Evolutionary conservation across 2,113 vertebrate species (phyloP).

Genomic region (Stegostoma tigrinum): DNA sequence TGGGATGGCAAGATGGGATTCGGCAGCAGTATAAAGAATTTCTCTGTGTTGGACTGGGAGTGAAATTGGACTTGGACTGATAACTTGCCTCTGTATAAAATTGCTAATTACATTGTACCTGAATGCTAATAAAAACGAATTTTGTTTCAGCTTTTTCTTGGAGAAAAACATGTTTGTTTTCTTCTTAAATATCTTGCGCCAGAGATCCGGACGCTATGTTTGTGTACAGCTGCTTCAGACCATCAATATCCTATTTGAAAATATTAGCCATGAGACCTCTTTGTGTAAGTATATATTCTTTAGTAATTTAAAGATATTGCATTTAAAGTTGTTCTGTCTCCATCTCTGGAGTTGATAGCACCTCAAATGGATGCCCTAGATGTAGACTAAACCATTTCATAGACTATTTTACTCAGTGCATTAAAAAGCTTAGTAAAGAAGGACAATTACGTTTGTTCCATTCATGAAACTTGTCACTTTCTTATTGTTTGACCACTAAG

Average conservation of each 20-base stretch:
- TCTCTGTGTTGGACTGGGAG: not conserved
- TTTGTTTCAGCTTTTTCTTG: slow-evolving; percentile 79
- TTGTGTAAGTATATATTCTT: slow-evolving; percentile 70
- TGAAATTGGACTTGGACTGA: not conserved
- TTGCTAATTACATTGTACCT: not conserved
- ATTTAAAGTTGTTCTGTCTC: not conserved
- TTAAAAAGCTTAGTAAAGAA: not conserved
- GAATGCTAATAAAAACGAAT: slow-evolving; percentile 3
- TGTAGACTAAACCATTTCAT: not conserved
- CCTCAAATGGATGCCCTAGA: not conserved
- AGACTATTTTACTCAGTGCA: not conserved
- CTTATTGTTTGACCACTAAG: not conserved
- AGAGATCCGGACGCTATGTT: slow-evolving; percentile 93
- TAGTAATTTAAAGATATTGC: not conserved
- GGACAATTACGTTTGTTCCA: not conserved
- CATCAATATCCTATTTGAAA: slow-evolving; percentile 96
- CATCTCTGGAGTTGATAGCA: not conserved
- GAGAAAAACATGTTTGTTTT: slow-evolving; percentile 99
- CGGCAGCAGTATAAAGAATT: not conserved
- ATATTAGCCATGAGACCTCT: slow-evolving; percentile 95
- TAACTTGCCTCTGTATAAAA: not conserved
- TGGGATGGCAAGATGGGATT: not conserved
- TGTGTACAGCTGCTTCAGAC: slow-evolving; percentile 98
- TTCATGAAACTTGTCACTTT: not conserved
- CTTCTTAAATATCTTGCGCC: slow-evolving; percentile 94